These are phyloP conservation scores for Phyto melanocephala DNA, from an alignment of 2,888 invertebrate species.

Conservation along the genomic window DNA sequence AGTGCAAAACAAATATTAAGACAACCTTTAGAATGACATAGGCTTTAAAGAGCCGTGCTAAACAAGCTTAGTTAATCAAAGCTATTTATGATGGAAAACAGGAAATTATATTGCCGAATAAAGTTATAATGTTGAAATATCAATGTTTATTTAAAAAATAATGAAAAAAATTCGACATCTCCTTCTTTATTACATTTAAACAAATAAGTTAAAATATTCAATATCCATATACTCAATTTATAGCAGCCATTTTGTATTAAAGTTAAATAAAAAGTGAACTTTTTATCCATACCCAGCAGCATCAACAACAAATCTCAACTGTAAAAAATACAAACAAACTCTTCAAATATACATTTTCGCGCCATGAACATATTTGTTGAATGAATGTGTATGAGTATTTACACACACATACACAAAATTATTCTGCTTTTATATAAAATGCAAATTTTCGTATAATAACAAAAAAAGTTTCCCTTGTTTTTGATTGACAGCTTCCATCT, in stretches of 20 bases:
- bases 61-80: too few relatives aligned
- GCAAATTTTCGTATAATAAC: conserved; percentile 59
- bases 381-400: background rate
- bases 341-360: conserved; percentile 48
- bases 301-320: conserved; percentile 1
- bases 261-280: conserved; percentile 34
- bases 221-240: conserved; percentile 16
- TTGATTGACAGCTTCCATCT: conserved; percentile 78
- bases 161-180: too few relatives aligned
- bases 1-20: too few relatives aligned
- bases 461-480: conserved; percentile 74
- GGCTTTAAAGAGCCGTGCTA: too few relatives aligned
- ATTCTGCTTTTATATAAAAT: conserved; percentile 72
- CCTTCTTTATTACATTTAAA: background rate
- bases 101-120: too few relatives aligned
- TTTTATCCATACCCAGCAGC: conserved; percentile 8
- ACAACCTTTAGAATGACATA: too few relatives aligned
- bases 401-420: conserved; percentile 61
- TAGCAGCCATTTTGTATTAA: conserved; percentile 56
- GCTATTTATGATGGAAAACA: too few relatives aligned
- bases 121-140: too few relatives aligned
- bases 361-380: conserved; percentile 5
- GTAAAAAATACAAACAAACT: conserved; percentile 12
- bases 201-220: background rate
- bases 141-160: too few relatives aligned